Evolutionary conservation across 2,113 vertebrate species (phyloP).

Genomic region (Ciconia maguari): DNA sequence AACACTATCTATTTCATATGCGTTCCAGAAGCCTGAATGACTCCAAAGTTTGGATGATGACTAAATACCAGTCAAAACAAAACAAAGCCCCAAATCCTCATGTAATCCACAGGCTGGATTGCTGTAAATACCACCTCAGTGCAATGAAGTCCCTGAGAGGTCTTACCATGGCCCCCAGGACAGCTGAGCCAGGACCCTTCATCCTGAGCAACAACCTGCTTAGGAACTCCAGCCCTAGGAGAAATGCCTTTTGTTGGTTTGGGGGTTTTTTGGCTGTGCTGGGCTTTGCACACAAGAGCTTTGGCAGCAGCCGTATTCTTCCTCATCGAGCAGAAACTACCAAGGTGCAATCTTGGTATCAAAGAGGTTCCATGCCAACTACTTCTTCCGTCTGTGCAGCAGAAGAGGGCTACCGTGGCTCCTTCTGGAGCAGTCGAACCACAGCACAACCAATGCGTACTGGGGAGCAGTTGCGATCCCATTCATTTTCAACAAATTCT

Average conservation of each 20-base stretch:
- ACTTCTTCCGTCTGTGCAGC: neutral
- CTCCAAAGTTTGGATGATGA: neutral
- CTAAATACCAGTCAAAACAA: conserved; percentile 14
- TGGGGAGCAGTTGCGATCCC: neutral
- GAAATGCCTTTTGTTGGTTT: neutral
- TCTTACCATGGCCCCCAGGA: neutral
- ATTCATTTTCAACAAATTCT: neutral
- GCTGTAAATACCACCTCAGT: neutral
- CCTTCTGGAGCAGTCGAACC: neutral
- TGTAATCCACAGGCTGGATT: neutral
- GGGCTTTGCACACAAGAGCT: neutral
- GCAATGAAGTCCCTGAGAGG: neutral
- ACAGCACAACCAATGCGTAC: neutral
- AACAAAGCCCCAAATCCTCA: neutral
- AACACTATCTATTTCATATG: neutral
- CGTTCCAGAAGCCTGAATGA: neutral
- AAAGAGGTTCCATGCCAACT: neutral
- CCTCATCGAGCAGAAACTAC: neutral
- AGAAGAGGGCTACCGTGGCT: neutral
- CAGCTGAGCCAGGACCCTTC: neutral
- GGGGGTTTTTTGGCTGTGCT: neutral
- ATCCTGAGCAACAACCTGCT: neutral
- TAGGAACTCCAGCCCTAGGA: neutral
- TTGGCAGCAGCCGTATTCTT: neutral
- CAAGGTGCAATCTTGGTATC: neutral